Base-by-base conservation (phyloP, 2,797 vertebrate genomes). In the Scarus forsteni region DNA sequence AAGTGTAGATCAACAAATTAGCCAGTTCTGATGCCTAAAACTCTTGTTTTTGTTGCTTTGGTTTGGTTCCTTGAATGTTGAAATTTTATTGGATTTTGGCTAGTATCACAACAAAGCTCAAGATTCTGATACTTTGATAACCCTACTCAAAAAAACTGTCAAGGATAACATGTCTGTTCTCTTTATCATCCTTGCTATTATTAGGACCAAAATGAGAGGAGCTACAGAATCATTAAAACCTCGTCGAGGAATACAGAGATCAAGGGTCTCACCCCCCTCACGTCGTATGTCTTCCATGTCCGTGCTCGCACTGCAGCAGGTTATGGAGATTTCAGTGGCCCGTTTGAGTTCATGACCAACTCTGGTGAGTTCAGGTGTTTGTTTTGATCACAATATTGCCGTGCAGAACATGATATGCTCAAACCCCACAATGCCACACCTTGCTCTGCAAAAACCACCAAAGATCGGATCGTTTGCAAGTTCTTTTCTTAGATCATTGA, bases 201-300 rank as follows among this genome's bases (percentile, higher is more conserved):
- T 40, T 83, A 99, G 98, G 97, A 99, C 89, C 97, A 99, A 90
- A 99, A 99, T 0, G 98, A 99, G 77, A 95, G 97, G 72, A 99
- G 98, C 89, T 99, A 99, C 71, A 95, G 97, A 15, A 98, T 99
- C 54, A 96, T 99, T 18, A 98, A 98, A 78, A 99, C 98, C 0
- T 93, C 94, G 1, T 93, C 95, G n/a, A 94, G 97, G 55, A 98
- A 92, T 66, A 94, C 97, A 0, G 97, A 99, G 83, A 98, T 99
- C 89, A 98, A 97, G 80, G 96, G 97, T 48, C 92, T 99, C 86
- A 98, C 96, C 59, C 96, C 98, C 0, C 88, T 99, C 64, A 99
- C 97, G 36, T 98, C 97, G 0, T 99, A 99, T 1, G 96, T 99
- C 11, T 99, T 99, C 86, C 98, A 99, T 0, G 98, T 99, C 70